Conservation (phyloP, 2,113 vertebrate genomes). For the Jacana jacana region DNA sequence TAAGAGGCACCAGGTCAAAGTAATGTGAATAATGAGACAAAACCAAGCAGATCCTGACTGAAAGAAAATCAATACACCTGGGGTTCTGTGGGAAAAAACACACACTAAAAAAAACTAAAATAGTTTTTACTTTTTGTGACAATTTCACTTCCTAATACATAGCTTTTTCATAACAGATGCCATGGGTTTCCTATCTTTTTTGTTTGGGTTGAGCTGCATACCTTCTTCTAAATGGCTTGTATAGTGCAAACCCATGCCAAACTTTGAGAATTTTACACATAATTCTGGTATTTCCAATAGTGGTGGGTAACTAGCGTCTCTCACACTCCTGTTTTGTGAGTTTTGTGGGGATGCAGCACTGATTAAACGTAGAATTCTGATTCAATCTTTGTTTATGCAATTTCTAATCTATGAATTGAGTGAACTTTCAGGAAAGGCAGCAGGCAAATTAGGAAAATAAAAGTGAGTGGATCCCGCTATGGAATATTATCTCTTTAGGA, state of each 20-base stretch:
- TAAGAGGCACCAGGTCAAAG: background rate
- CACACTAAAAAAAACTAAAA: background rate
- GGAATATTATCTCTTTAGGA: background rate
- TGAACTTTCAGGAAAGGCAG: background rate
- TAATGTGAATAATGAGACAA: slow-evolving; percentile 22
- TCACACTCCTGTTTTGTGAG: background rate
- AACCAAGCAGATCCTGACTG: background rate
- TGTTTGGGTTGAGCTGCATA: background rate
- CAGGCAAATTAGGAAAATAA: background rate
- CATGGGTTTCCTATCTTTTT: background rate
- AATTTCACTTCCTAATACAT: background rate
- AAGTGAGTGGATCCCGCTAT: background rate
- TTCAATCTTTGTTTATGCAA: slow-evolving; percentile 4
- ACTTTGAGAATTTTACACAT: background rate
- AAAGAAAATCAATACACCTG: slow-evolving; percentile 43
- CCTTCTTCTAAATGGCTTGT: background rate
- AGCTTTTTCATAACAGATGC: background rate
- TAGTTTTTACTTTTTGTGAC: background rate
- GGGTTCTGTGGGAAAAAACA: background rate
- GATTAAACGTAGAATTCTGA: background rate
- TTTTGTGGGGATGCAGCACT: background rate
- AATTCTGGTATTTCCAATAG: background rate
- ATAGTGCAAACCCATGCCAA: background rate
- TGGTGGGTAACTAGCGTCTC: background rate
- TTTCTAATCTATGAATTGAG: background rate